Base-by-base conservation (phyloP, 1,140 invertebrate species). In the Ruditapes philippinarum region DNA sequence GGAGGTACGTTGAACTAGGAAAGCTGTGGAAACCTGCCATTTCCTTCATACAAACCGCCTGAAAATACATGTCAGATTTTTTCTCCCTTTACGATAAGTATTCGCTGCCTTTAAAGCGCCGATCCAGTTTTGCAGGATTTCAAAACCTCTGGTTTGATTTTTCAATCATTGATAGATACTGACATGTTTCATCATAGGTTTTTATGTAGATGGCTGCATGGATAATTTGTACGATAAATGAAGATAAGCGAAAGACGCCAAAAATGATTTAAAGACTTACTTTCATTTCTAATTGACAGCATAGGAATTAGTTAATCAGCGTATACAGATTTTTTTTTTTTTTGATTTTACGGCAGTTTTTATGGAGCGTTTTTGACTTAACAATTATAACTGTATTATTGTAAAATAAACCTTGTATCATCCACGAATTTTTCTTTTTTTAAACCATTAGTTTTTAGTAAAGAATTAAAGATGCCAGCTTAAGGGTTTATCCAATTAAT, bases 211-310 rank as follows among this genome's bases (percentile, higher is more conserved):
- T 70, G 33, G 65, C 36, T 36, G 65, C 5, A 1, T 65, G 65
- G 65, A 70, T 70, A 38, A 70, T 70, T 70, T 70, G 65, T 70
- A 36, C 19, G 65, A 70, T 70, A 70, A 40, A 0, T 14, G 19
- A 70, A 33, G 38, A 38, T 38, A 70, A 33, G 7, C 36, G 25
- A 38, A 62, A 70, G 65, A 70, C 65, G 65, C 65, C 38, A 0
- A 40, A 25, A 19, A 36, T 38, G 14, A 19, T 70, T 70, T 70
- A 28, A 38, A 38, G 11, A 38, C 65, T 38, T 70, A 22, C 33
- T 17, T 70, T 70, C 65, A 70, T 28, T 70, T 70, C 31, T 70
- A 70, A 70, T 70, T 70, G 65, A 70, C 65, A 70, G 65, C 65
- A 38, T 40, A 5, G 14, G 12, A 70, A 19, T 70, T 22, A 19